A percentile compares a stretch with the other conserved stretches of the same genome.
Conservation (phyloP, 2,113 vertebrate species). For the Setophaga petechia region DNA sequence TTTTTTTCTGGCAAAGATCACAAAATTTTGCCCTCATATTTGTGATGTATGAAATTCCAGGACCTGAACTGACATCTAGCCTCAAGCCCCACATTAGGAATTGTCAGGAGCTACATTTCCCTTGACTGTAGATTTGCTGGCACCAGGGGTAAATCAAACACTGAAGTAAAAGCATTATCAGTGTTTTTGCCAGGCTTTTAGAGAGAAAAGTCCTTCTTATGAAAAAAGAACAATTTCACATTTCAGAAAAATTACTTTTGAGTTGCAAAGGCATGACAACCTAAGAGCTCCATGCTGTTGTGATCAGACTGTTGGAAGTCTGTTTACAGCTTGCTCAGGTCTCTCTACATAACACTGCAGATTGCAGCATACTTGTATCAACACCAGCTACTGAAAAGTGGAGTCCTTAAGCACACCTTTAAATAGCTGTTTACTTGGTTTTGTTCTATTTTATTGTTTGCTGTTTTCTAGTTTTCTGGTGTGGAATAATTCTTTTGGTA, state of each 20-base stretch:
- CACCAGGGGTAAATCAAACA: not conserved
- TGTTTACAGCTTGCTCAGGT: not conserved
- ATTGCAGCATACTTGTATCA: not conserved
- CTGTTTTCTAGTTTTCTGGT: not conserved
- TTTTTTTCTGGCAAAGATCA: not conserved
- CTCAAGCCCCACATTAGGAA: not conserved
- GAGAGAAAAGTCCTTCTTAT: not conserved
- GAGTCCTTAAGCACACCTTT: not conserved
- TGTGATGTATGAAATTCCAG: not conserved
- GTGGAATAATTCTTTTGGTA: not conserved
- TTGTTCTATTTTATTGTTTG: not conserved
- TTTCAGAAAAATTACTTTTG: not conserved
- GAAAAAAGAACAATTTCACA: not conserved
- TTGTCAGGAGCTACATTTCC: not conserved
- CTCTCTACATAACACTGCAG: not conserved
- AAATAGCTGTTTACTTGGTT: not conserved
- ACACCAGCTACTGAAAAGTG: not conserved
- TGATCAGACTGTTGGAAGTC: not conserved
- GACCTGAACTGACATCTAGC: not conserved
- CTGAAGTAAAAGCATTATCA: not conserved
- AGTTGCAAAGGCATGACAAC: not conserved
- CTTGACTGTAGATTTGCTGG: not conserved
- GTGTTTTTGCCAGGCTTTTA: not conserved
- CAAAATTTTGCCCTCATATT: not conserved
- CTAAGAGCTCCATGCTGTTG: not conserved